These are phyloP conservation scores for Lithobates sylvaticus DNA, from an alignment of 2,797 vertebrate species.

Conservation along the genomic window DNA sequence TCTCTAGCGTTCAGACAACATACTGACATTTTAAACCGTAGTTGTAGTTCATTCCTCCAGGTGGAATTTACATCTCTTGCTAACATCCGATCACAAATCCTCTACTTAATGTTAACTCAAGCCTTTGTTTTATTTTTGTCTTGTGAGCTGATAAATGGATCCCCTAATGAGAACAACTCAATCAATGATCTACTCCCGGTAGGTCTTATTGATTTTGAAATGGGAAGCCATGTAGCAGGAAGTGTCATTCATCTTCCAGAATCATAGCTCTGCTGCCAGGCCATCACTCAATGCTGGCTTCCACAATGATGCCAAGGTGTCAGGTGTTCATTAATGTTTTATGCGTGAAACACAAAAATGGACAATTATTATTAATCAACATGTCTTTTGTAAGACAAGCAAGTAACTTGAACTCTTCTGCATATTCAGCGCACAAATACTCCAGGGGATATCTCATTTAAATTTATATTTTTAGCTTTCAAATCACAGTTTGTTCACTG, in stretches of 20 bases:
- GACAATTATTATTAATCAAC: slow-evolving; percentile 50
- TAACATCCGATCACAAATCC: slow-evolving; percentile 58
- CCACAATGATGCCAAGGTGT: slow-evolving; percentile 26
- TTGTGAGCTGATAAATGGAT: slow-evolving; percentile 61
- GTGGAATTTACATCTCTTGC: slow-evolving; percentile 57
- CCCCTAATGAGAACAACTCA: slow-evolving; percentile 57
- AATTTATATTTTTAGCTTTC: background rate
- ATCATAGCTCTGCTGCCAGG: slow-evolving; percentile 36
- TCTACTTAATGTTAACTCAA: slow-evolving; percentile 52
- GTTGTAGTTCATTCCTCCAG: slow-evolving; percentile 23
- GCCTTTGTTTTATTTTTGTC: slow-evolving; percentile 42
- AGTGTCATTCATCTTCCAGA: slow-evolving; percentile 37
- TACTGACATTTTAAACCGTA: slow-evolving; percentile 24
- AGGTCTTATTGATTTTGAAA: slow-evolving; percentile 53
- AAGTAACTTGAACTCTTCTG: slow-evolving; percentile 18
- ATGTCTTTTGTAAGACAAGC: slow-evolving; percentile 14
- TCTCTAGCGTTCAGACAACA: background rate
- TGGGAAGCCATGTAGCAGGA: slow-evolving; percentile 50
- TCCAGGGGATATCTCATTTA: background rate
- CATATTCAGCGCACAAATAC: background rate
- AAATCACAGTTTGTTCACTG: background rate
- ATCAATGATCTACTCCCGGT: slow-evolving; percentile 52
- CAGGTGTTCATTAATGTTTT: slow-evolving; percentile 41
- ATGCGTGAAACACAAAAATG: slow-evolving; percentile 38
- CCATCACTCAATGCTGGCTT: slow-evolving; percentile 43